A percentile compares a stretch with the other conserved stretches of the same genome.
phyloP scores from a whole-genome alignment of 2,797 vertebrate genomes.

The Geotria australis region DNA sequence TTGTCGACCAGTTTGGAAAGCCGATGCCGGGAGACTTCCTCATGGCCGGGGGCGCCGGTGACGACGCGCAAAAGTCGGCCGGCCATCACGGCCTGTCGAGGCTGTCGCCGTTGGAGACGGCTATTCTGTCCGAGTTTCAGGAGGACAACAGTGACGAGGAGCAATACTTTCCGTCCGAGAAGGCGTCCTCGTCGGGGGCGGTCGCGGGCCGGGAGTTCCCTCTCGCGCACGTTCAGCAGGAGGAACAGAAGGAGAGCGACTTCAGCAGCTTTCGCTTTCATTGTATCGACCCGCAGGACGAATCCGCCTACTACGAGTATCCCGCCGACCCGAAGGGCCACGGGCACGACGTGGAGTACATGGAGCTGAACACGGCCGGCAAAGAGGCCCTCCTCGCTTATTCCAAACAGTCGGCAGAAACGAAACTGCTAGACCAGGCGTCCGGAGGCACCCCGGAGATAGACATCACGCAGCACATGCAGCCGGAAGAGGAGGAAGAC shows the following conservation, averaged over 20 bases:
- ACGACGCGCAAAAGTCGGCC: not conserved
- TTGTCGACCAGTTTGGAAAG: not conserved
- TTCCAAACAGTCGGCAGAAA: too few relatives aligned
- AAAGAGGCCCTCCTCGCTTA: too few relatives aligned
- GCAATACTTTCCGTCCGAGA: not conserved
- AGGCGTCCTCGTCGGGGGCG: not conserved
- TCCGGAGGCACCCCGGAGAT: too few relatives aligned
- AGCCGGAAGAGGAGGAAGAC: too few relatives aligned
- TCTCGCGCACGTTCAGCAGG: not conserved
- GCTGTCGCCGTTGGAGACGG: not conserved
- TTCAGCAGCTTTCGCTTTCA: too few relatives aligned
- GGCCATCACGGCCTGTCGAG: not conserved
- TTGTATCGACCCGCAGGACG: too few relatives aligned
- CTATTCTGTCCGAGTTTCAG: not conserved
- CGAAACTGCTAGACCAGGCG: too few relatives aligned
- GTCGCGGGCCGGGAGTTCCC: not conserved
- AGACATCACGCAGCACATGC: too few relatives aligned
- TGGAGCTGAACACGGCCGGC: not conserved
- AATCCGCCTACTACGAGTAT: too few relatives aligned
- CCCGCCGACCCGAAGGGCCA: not conserved
- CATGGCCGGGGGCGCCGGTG: not conserved
- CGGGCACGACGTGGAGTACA: not conserved
- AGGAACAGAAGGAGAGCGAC: too few relatives aligned
- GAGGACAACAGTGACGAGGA: not conserved
- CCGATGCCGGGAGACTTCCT: not conserved